A percentile compares a stretch with the other conserved stretches of the same genome.
Conservation (phyloP, 2,113 vertebrate species). For the Nesoenas mayeri region DNA sequence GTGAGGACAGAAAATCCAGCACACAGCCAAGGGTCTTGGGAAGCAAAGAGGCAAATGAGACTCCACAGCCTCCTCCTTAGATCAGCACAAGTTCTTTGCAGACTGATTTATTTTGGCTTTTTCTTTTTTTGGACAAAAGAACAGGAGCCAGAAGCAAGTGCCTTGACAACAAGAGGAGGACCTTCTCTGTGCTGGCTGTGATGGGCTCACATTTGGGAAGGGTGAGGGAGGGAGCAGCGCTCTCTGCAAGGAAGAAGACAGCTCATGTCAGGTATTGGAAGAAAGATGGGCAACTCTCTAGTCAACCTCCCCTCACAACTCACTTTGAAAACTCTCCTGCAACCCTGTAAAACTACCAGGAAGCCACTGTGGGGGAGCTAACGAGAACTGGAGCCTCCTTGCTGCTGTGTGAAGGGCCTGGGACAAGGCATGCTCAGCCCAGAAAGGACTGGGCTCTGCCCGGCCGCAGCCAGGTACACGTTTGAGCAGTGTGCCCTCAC, state of each 20-base stretch:
- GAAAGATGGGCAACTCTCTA: neutral
- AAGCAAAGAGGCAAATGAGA: neutral
- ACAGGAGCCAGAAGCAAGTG: neutral
- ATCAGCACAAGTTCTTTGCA: neutral
- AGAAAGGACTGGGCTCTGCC: neutral
- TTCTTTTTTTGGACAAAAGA: neutral
- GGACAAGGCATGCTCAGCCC: neutral
- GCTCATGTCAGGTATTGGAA: neutral
- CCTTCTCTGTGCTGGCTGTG: neutral
- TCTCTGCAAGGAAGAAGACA: slow-evolving; percentile 67
- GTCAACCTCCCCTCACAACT: neutral
- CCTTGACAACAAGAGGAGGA: neutral
- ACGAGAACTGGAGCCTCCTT: rapidly evolving
- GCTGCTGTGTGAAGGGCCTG: neutral
- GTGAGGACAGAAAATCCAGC: neutral
- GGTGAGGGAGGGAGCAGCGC: neutral
- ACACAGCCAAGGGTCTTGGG: neutral
- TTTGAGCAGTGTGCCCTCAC: rapidly evolving
- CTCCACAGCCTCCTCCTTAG: neutral
- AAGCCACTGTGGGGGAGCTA: neutral
- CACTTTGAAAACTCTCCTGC: neutral
- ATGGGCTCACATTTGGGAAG: neutral
- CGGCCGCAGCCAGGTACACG: rapidly evolving
- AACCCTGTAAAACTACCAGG: neutral
- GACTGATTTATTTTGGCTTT: neutral